Base-by-base conservation (phyloP, 2,113 vertebrate genomes). In the Phyllostomus hastatus region DNA sequence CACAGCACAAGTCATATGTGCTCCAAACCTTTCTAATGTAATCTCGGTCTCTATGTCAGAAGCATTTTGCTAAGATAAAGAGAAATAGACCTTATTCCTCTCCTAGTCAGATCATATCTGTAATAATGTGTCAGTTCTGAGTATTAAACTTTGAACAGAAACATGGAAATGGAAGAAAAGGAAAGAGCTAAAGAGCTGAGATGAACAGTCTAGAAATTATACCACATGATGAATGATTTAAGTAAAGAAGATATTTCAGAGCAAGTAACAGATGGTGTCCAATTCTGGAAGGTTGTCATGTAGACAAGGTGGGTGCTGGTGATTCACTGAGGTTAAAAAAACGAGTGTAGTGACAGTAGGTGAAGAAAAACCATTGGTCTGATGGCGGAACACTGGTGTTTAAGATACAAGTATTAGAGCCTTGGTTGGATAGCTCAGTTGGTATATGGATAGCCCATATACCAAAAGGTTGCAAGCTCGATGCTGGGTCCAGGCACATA, bases 41-140 rank as follows among this genome's bases (percentile, higher is more conserved):
- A 75, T 76, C 61, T 91, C 83, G 57, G 75, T 90, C 69, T 70
- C 43, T 57, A 24, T 87, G 57, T 94, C 57, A 92, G 50, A 94
- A 95, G 61, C 38, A 66, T 88, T 95, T 92, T 90, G 48, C 43
- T 43, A 72, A 88, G 50, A 94, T 90, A 88, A 94, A 94, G 88
- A 91, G 31, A 87, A 22, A 73, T 14, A 86, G 28, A 11, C n/a
- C 35, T 94, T 80, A 43, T 31, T 33, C 54, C 1, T 89, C 15
- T 95, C 15, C 61, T 80, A 50, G 73, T 73, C 41, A 79, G 64
- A 78, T 75, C 54, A 38, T 41, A 80, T 96, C 80, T 96, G 54
- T 69, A 69, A 33, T 69, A 38, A 70, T 35, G 2, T 80, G 79
- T 91, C 59, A 28, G 69, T 89, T 79, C 43, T 83, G 43, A 75